Percentiles rank a stretch among this genome's conserved stretches.
These are phyloP conservation scores for Hephaestus fuliginosus DNA, from an alignment of 2,797 vertebrate species.

Conservation along the genomic window DNA sequence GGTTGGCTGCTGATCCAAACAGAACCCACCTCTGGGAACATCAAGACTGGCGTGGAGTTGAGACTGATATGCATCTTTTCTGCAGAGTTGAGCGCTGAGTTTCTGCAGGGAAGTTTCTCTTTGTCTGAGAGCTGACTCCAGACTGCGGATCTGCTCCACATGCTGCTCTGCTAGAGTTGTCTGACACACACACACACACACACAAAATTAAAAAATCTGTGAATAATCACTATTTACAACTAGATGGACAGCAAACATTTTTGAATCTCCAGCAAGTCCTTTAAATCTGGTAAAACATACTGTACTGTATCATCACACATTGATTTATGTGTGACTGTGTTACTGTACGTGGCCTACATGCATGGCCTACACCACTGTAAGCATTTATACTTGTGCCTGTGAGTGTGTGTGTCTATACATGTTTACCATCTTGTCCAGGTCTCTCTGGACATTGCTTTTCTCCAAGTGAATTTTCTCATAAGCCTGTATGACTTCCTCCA, in stretches of 20 bases:
- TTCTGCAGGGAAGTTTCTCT: conserved; percentile 84
- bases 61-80: conserved; percentile 84
- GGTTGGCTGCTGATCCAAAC: background rate
- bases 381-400: too few relatives aligned
- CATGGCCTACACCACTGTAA: too few relatives aligned
- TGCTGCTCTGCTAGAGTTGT: conserved; percentile 91
- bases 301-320: too few relatives aligned
- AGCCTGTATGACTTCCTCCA: conserved; percentile 92
- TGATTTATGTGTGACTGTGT: too few relatives aligned
- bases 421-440: conserved; percentile 92
- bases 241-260: too few relatives aligned
- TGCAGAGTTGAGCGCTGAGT: conserved; percentile 79
- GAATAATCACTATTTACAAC: too few relatives aligned
- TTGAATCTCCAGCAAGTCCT: too few relatives aligned
- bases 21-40: conserved; percentile 71
- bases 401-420: background rate
- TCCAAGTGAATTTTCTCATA: conserved; percentile 93
- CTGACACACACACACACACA: conserved; percentile 68
- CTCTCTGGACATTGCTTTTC: conserved; percentile 90
- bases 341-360: too few relatives aligned
- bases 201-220: too few relatives aligned
- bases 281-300: too few relatives aligned
- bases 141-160: conserved; percentile 86
- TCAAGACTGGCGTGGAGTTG: conserved; percentile 82
- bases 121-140: conserved; percentile 89